A percentile compares a stretch with the other conserved stretches of the same genome.
Evolutionary conservation across 2,888 invertebrate species (phyloP).

Genomic region (Drosophila peninsularis): DNA sequence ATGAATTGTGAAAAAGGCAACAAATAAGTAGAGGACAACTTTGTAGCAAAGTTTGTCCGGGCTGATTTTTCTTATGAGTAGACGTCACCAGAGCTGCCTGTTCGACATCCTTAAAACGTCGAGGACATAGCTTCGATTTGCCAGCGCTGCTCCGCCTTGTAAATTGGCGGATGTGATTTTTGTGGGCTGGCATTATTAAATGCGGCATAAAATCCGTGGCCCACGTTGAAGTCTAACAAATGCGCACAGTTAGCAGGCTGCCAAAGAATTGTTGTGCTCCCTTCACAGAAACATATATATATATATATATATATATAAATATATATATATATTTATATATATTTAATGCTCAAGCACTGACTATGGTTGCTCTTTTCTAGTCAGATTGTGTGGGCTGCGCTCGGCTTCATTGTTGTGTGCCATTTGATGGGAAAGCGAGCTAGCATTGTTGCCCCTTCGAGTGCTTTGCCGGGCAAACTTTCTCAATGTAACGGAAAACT

Average conservation of each 20-base stretch:
- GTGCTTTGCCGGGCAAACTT: constrained; percentile 68
- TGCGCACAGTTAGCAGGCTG: constrained; percentile 74
- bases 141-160: constrained; percentile 54
- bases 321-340: constrained; percentile 15
- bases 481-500: constrained; percentile 80
- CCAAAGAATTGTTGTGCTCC: constrained; percentile 61
- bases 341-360: constrained; percentile 25
- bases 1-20: constrained; percentile 81
- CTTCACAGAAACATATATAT: neutral
- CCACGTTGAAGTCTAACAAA: constrained; percentile 72
- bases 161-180: constrained; percentile 80
- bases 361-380: constrained; percentile 38
- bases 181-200: constrained; percentile 80
- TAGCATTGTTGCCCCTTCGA: constrained; percentile 57
- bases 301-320: constrained; percentile 19
- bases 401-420: constrained; percentile 53
- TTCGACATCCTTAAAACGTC: constrained; percentile 18
- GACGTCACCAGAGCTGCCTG: constrained; percentile 52
- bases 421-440: constrained; percentile 26
- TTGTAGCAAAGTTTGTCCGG: constrained; percentile 76
- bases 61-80: constrained; percentile 74
- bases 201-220: constrained; percentile 76
- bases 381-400: constrained; percentile 30
- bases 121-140: constrained; percentile 70
- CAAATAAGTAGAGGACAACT: constrained; percentile 78